Base-by-base conservation (phyloP, 2,113 vertebrate species). In the Hippolais icterina region DNA sequence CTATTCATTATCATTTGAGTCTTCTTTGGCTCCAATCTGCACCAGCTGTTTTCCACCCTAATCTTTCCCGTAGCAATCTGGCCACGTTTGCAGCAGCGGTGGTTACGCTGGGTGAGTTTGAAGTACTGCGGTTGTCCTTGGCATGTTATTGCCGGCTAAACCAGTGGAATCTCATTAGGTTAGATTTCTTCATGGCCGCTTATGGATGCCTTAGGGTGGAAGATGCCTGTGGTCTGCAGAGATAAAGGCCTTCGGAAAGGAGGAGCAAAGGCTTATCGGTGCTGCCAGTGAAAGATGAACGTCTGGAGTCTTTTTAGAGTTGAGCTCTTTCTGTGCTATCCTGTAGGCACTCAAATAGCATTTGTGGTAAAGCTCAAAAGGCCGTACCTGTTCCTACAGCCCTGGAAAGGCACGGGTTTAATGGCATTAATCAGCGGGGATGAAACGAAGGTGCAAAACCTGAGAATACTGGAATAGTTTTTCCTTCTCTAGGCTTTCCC, bases 131-230 rank as follows among this genome's bases (percentile, higher is more conserved):
- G 72, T 90, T 31, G 87, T 90, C 87, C 87, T 85, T 80, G 85
- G 75, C 23, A 1, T 33, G 88, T 83, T 83, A 63, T 20, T 84
- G 87, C 49, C 24, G 2, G 79, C 57, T 83, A 91, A 93, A 93
- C 81, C 65, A 12, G 60, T 35, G 93, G 89, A 78, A 94, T 95
- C 89, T 77, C 83, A 74, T 89, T 92, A 92, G 75, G 89, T 47
- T 89, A 61, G 63, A 66, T 86, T 87, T 80, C 71, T 69, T 65
- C 54, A 12, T 7, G 87, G 83, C 29, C 0, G 23, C 72, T 80
- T 72, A 50, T 19, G n/a, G 83, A 64, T 15, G 31, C 63, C 44
- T 72, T 80, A 72, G 76, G 59, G 64, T 81, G 66, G 76, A 72
- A 89, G 89, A 81, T 95, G 71, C 68, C 72, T 69, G 87, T 81